A percentile compares a stretch with the other conserved stretches of the same genome.
phyloP scores from a whole-genome alignment of 2,113 vertebrate genomes.

The Camarhynchus parvulus region DNA sequence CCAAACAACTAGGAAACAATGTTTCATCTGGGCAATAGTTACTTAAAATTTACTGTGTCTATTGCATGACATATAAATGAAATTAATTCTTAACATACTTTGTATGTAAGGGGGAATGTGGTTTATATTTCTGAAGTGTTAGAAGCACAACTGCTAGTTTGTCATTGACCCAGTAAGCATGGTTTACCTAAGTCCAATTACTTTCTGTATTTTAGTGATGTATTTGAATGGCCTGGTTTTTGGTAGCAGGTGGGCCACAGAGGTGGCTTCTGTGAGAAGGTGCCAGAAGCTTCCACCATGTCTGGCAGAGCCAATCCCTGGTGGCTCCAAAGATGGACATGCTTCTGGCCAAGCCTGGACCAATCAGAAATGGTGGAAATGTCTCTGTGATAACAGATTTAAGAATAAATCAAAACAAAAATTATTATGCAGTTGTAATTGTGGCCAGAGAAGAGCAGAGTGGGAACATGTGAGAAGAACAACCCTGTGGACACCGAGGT shows the following conservation, averaged over 20 bases:
- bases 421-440: not conserved
- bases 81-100: not conserved
- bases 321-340: not conserved
- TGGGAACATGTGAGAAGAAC: not conserved
- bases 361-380: accelerated
- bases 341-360: not conserved
- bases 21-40: not conserved
- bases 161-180: not conserved
- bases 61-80: not conserved
- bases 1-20: not conserved
- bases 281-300: not conserved
- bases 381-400: accelerated
- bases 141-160: not conserved
- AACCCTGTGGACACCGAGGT: accelerated
- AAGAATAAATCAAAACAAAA: not conserved
- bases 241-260: too few species aligned
- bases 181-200: not conserved
- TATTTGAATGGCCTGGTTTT: not conserved
- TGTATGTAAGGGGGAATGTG: not conserved
- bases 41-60: not conserved
- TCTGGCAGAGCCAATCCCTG: not conserved
- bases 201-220: not conserved
- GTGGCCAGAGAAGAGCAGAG: not conserved
- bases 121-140: not conserved
- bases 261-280: not conserved